Evolutionary conservation across 2,888 invertebrate species (phyloP).

Genomic region (Metellina segmentata): DNA sequence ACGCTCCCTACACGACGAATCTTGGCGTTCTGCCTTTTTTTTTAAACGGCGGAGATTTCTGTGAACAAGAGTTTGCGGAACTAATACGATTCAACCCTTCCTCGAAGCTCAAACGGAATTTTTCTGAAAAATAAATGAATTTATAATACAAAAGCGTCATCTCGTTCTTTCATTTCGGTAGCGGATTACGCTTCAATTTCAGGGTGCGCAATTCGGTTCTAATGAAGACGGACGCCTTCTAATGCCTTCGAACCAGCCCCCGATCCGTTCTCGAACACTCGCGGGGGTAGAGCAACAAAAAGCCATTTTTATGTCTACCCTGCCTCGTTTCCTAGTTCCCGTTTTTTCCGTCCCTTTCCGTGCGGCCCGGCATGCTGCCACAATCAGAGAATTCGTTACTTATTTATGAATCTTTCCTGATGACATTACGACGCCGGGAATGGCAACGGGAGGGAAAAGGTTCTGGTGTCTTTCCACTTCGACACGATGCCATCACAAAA

Average conservation of each 20-base stretch:
- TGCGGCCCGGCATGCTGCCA: slow-evolving; percentile 59
- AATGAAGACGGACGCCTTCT: slow-evolving; percentile 49
- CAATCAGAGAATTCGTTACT: slow-evolving; percentile 75
- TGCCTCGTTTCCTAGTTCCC: slow-evolving; percentile 2
- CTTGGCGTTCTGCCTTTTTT: too few species aligned
- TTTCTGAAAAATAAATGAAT: not conserved
- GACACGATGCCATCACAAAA: slow-evolving; percentile 65
- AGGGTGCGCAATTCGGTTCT: not conserved
- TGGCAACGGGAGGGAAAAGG: slow-evolving; percentile 50
- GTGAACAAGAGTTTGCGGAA: not conserved
- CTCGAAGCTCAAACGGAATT: not conserved
- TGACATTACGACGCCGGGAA: slow-evolving; percentile 57
- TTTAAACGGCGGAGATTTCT: too few species aligned
- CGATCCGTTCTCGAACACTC: not conserved
- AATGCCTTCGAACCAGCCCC: not conserved
- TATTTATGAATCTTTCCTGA: slow-evolving; percentile 63
- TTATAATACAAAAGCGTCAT: not conserved
- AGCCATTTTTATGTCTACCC: not conserved
- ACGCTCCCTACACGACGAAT: too few species aligned
- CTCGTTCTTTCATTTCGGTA: not conserved
- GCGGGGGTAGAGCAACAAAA: not conserved
- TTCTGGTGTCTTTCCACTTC: slow-evolving; percentile 37
- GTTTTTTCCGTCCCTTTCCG: slow-evolving; percentile 11
- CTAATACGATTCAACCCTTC: not conserved
- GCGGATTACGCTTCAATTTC: not conserved